Base-by-base conservation (phyloP, 2,797 vertebrate genomes). In the Enteromius afrohamiltoni region DNA sequence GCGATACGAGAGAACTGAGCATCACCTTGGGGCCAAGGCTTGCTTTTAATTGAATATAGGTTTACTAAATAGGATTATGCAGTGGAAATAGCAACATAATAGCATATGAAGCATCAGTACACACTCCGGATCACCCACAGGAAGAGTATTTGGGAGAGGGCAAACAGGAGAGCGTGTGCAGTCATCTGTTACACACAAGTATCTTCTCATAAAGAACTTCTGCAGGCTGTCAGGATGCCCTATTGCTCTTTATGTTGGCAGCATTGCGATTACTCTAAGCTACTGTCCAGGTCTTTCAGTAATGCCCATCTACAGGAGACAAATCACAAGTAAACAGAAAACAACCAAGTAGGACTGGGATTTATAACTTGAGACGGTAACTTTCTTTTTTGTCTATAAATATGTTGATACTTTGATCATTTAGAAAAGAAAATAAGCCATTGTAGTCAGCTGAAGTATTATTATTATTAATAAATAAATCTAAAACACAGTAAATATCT, bases 1-100 rank as follows among this genome's bases (percentile, higher is more conserved):
- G 92, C 92, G 83, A 90, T 85, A 80, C 84, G 90, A 87, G 86
- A 89, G 88, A 91, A 89, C 84, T 86, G 89, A 90, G 91, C 87
- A 90, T 93, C 92, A 93, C 91, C 92, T 83, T 84, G 80, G 83
- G 85, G 87, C 70, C 68, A 55, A 9, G 83, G 64, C 85, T 88
- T 62, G 60, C 88, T 90, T 92, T 93, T 93, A 94, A 95, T 93
- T 93, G 90, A 93, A 92, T 87, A 85, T 85, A 85, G 85, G 67
- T 89, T 91, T 85, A 92, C 91, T 92, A 94, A 94, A 93, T 91
- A 91, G 89, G 89, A 94, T 92, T 91, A 91, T 87, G 90, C n/a
- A 85, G 88, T 14, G 73, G 76, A 82, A 88, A 92, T 92, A 89
- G 86, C 79, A 83, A 79, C 17, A 80, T 40, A 87, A 76, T 37